Evolutionary conservation across 2,888 invertebrate species (phyloP).

Genomic region (Agelastica alni): DNA sequence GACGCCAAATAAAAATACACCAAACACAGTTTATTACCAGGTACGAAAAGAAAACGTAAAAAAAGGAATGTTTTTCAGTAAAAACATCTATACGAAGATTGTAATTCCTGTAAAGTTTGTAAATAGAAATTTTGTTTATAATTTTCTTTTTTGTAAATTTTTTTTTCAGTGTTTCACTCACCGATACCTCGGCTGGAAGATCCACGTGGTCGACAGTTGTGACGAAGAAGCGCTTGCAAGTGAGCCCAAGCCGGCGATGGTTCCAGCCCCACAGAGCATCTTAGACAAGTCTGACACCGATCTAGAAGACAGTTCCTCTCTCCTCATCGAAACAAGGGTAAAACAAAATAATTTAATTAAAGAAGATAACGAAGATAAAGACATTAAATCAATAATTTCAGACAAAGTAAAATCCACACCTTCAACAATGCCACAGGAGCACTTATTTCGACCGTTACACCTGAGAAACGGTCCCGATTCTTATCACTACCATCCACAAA

Average conservation of each 20-base stretch:
- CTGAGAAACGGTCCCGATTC: constrained; percentile 27
- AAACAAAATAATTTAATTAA: constrained; percentile 48
- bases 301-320: constrained; percentile 62
- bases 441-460: constrained; percentile 28
- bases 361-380: constrained; percentile 42
- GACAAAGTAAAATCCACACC: constrained; percentile 35
- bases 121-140: neutral
- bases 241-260: constrained; percentile 58
- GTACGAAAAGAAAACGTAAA: constrained; percentile 59
- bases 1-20: constrained; percentile 84
- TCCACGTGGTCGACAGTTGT: constrained; percentile 85
- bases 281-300: constrained; percentile 54
- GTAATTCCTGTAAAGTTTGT: neutral
- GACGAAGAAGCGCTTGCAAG: constrained; percentile 63
- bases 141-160: too few relatives aligned
- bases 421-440: constrained; percentile 18
- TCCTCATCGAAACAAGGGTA: constrained; percentile 46
- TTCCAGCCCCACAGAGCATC: constrained; percentile 50
- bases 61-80: too few relatives aligned
- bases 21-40: constrained; percentile 92
- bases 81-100: neutral
- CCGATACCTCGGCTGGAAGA: constrained; percentile 93
- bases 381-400: constrained; percentile 45
- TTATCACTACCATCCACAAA: constrained; percentile 28
- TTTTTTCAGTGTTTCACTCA: constrained; percentile 85